phyloP scores from a whole-genome alignment of 2,113 vertebrate species.

The Lucifuga dentata region DNA sequence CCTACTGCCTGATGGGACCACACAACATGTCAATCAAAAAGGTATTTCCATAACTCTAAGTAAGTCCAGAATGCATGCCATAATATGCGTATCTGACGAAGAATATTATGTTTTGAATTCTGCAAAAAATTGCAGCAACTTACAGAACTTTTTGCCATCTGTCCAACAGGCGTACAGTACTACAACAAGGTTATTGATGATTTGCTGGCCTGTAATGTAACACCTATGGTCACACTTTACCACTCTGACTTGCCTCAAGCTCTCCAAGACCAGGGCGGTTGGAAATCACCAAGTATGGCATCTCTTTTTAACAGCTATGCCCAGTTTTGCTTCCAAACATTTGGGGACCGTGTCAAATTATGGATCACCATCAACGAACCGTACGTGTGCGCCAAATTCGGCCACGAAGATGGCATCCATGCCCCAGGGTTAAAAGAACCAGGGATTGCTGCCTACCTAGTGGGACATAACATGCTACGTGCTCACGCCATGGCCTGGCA shows the following conservation, averaged over 20 bases:
- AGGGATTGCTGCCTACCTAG: slow-evolving; percentile 80
- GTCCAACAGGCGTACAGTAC: slow-evolving; percentile 81
- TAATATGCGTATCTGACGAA: too few relatives aligned
- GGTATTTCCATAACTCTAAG: slow-evolving; percentile 73
- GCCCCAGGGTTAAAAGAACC: slow-evolving; percentile 77
- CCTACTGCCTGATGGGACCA: slow-evolving; percentile 94
- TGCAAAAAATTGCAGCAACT: too few relatives aligned
- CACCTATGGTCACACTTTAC: slow-evolving; percentile 83
- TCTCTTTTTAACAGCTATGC: slow-evolving; percentile 82
- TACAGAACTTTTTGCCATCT: not conserved
- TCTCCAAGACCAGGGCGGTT: slow-evolving; percentile 84
- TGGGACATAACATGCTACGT: slow-evolving; percentile 84
- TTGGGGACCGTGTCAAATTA: slow-evolving; percentile 84
- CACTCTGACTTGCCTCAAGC: slow-evolving; percentile 86
- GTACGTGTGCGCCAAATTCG: slow-evolving; percentile 70
- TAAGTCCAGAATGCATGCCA: not conserved
- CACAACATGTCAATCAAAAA: slow-evolving; percentile 91
- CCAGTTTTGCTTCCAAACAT: slow-evolving; percentile 85
- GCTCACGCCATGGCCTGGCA: slow-evolving; percentile 85
- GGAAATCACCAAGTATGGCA: slow-evolving; percentile 73
- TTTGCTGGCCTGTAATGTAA: slow-evolving; percentile 77
- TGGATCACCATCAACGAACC: slow-evolving; percentile 89
- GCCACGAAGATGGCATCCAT: slow-evolving; percentile 74
- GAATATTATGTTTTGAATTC: too few relatives aligned
- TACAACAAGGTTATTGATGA: slow-evolving; percentile 86